Conservation (phyloP, 2,888 invertebrate species). For the Hemistola chrysoprasaria region DNA sequence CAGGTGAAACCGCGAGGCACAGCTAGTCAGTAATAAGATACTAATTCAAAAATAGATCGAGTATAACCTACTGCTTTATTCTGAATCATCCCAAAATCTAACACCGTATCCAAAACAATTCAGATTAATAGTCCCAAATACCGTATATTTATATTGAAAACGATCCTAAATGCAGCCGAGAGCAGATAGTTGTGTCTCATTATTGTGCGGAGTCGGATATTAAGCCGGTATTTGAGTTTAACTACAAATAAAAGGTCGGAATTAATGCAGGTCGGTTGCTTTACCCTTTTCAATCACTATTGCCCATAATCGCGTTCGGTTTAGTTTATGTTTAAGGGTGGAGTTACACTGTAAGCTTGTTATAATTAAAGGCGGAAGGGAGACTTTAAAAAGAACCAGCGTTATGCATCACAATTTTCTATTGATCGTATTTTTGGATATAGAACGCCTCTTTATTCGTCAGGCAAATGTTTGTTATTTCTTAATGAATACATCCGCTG, state of each 20-base stretch:
- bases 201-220: constrained; percentile 40
- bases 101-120: constrained; percentile 18
- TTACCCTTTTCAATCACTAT: constrained; percentile 79
- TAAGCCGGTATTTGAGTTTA: constrained; percentile 49
- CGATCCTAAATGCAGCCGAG: constrained; percentile 25
- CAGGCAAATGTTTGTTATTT: too few relatives aligned
- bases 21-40: too few relatives aligned
- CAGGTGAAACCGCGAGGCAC: too few relatives aligned
- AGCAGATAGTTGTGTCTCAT: constrained; percentile 34
- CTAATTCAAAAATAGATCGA: too few relatives aligned
- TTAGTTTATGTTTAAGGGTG: constrained; percentile 55
- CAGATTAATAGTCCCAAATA: constrained; percentile 27
- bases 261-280: constrained; percentile 59
- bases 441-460: too few relatives aligned
- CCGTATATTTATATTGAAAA: constrained; percentile 24
- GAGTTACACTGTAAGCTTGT: constrained; percentile 28
- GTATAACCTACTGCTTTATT: too few relatives aligned
- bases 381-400: too few relatives aligned
- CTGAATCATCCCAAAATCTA: too few relatives aligned
- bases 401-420: too few relatives aligned
- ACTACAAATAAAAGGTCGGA: constrained; percentile 54
- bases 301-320: constrained; percentile 75
- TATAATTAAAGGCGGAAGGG: constrained; percentile 18
- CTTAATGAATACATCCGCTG: too few relatives aligned
- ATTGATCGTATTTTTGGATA: too few relatives aligned